A percentile compares a stretch with the other conserved stretches of the same genome.
Conservation (phyloP, 2,113 vertebrate species). For the Gadus chalcogrammus region DNA sequence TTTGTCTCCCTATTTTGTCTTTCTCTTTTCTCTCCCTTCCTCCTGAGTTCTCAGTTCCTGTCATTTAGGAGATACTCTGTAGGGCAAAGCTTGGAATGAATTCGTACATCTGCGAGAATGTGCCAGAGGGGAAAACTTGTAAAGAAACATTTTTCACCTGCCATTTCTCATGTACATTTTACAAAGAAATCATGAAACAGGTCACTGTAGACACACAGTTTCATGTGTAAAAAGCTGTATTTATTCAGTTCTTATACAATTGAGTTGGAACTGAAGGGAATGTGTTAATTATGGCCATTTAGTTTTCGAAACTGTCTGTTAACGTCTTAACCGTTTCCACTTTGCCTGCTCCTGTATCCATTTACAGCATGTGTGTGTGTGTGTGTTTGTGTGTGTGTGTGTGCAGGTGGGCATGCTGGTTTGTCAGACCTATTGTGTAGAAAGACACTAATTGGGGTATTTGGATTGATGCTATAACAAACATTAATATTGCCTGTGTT, state of each 20-base stretch:
- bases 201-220: not conserved
- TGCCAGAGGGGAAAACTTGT: not conserved
- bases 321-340: no score
- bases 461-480: no score
- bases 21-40: not conserved
- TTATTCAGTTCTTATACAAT: not conserved
- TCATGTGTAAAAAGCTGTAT: not conserved
- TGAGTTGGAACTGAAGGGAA: not conserved
- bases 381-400: no score
- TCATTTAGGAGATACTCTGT: not conserved
- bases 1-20: not conserved
- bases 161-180: not conserved
- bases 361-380: no score
- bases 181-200: not conserved
- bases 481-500: no score
- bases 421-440: no score
- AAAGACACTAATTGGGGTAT: no score
- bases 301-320: no score
- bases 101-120: not conserved
- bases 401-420: no score
- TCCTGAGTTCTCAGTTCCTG: not conserved
- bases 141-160: not conserved
- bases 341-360: no score
- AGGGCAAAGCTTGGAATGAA: not conserved
- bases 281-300: no score